Evolutionary conservation across 1,140 invertebrate genomes (phyloP).

Genomic region (Euglossa dilemma): DNA sequence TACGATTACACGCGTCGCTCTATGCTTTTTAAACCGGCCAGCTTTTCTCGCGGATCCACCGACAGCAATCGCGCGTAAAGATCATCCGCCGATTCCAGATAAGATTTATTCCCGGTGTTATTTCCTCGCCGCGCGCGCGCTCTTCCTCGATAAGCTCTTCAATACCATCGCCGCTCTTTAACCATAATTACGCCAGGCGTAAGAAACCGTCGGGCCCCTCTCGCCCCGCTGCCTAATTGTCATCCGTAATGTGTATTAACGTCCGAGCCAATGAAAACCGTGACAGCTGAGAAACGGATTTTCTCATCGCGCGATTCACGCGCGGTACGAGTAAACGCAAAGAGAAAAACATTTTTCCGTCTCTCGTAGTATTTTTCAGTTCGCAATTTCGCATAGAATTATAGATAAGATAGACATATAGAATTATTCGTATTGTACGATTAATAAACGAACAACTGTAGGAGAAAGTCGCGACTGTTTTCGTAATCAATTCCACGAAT

Average conservation of each 20-base stretch:
- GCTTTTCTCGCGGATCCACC: background rate
- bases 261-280: background rate
- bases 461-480: background rate
- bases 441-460: background rate
- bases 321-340: no score
- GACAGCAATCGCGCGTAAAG: background rate
- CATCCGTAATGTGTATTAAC: background rate
- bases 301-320: no score
- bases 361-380: no score
- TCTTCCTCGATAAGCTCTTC: background rate
- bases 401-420: no score
- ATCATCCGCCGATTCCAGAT: constrained; percentile 6
- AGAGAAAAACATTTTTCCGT: no score
- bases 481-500: background rate
- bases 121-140: background rate
- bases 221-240: background rate
- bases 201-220: constrained; percentile 12
- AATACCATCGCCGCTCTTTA: background rate
- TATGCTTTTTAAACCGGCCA: background rate
- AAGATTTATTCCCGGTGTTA: background rate
- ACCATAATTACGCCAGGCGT: background rate
- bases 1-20: constrained; percentile 25
- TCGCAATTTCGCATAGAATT: no score
- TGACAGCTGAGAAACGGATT: background rate
- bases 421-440: no score